Conservation (phyloP, 2,797 vertebrate species). For the Nyctalus aviator region DNA sequence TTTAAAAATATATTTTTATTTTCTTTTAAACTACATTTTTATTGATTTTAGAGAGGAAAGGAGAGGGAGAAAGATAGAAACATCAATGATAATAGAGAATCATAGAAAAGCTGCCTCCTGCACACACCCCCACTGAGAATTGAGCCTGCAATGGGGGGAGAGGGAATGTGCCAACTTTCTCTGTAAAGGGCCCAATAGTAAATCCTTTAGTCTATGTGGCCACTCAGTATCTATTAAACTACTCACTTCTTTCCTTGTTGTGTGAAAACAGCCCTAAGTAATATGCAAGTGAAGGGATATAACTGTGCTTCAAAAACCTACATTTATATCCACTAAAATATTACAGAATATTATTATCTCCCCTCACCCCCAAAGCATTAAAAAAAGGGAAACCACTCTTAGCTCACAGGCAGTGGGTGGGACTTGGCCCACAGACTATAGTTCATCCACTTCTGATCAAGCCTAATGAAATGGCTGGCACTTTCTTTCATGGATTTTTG, state of each 20-base stretch:
- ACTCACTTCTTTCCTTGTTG: too few species aligned
- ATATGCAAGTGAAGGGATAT: background rate
- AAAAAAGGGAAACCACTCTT: background rate
- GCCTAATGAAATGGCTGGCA: background rate
- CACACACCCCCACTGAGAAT: too few species aligned
- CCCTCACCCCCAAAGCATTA: background rate
- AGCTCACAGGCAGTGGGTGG: background rate
- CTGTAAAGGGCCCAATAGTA: background rate
- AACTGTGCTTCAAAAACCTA: background rate
- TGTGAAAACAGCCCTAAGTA: background rate
- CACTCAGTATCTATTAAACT: background rate
- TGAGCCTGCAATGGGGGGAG: too few species aligned
- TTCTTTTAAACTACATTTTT: too few species aligned
- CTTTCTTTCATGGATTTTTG: background rate
- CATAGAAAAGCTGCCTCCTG: too few species aligned
- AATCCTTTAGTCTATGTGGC: background rate
- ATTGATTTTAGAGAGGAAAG: too few species aligned
- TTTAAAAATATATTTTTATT: too few species aligned
- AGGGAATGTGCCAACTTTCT: background rate
- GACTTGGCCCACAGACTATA: rapidly evolving
- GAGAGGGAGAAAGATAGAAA: too few species aligned
- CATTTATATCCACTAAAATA: background rate
- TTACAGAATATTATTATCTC: background rate
- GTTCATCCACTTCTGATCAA: background rate
- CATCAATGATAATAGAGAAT: too few species aligned